Base-by-base conservation (phyloP, 1,140 invertebrate genomes). In the Halotydeus destructor region DNA sequence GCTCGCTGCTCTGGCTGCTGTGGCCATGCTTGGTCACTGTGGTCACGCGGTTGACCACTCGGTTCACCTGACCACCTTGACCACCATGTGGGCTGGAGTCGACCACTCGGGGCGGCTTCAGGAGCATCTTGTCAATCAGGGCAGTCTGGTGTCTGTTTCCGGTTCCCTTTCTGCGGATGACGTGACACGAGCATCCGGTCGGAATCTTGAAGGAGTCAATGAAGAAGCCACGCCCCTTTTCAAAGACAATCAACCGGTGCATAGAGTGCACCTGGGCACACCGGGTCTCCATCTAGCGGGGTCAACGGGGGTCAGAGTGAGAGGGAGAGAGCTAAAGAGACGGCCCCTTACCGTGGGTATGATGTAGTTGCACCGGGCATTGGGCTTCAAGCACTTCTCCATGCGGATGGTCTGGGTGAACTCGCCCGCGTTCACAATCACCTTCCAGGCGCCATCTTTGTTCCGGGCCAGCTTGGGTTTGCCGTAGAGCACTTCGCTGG, bases 231-330 rank as follows among this genome's bases (percentile, higher is more conserved):
- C 73, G 65, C 25, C 27, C 70, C 32, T 75, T 71, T 52, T 82
- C 78, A 76, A 79, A 85, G 1, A 78, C 79, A 1, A 84, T 52
- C 4, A 84, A 61, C n/a, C 80, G 65, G 55, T 85, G 80, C 51
- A 82, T 82, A 54, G 81, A 82, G 56, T 78, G 79, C 1, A 84
- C 71, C 66, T 85, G 80, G 2, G 71, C 66, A 52, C 80, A 85
- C 11, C 41, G 34, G 23, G 42, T 21, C 19, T 9, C 28, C 5
- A 32, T 23, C n/a, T n/a, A n/a, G n/a, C n/a, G n/a, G n/a, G n/a
- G n/a, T n/a, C 3, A 14, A 23, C 21, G 40, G 28, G 3, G n/a
- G 14, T 23, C 11, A 23, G 23, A n/a, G 18, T 9, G 14, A 2
- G 22, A 30, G 18, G 11, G 41, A 46, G 18, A n/a, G n/a, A n/a